A percentile compares a stretch with the other conserved stretches of the same genome.
Conservation (phyloP, 2,113 vertebrate genomes). For the Meleagris gallopavo region DNA sequence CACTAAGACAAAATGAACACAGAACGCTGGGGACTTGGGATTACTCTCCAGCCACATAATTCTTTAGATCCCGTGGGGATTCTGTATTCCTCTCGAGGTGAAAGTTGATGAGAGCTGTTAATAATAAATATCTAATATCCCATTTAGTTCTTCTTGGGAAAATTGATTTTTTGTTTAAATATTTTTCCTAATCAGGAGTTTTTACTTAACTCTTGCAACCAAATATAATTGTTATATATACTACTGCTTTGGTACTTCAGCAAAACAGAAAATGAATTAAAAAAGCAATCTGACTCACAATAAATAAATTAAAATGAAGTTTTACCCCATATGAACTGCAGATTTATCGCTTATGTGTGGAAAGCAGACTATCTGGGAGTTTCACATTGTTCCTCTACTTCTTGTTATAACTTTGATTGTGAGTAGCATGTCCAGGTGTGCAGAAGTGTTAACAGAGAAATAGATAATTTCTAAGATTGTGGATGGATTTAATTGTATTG, state of each 20-base stretch:
- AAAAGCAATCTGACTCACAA: slow-evolving; percentile 30
- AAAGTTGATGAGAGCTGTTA: rapidly evolving
- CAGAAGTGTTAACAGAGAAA: not conserved
- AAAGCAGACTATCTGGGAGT: not conserved
- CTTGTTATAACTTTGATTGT: not conserved
- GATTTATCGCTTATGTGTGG: not conserved
- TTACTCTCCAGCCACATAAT: not conserved
- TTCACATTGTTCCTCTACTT: not conserved
- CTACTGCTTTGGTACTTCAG: slow-evolving; percentile 36
- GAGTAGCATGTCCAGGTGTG: not conserved
- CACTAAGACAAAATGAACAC: not conserved
- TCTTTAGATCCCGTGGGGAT: not conserved
- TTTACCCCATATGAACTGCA: not conserved
- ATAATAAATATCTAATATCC: not conserved
- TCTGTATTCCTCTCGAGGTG: not conserved
- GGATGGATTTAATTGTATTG: not conserved
- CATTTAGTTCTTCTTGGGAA: not conserved
- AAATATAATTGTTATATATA: not conserved
- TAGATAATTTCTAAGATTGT: not conserved
- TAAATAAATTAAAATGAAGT: slow-evolving; percentile 5
- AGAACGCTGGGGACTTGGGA: not conserved
- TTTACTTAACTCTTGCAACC: not conserved
- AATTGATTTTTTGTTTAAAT: not conserved
- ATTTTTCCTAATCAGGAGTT: not conserved
- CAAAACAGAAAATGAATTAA: slow-evolving; percentile 58